phyloP scores from a whole-genome alignment of 2,888 invertebrate species.

The Oscheius sp. region DNA sequence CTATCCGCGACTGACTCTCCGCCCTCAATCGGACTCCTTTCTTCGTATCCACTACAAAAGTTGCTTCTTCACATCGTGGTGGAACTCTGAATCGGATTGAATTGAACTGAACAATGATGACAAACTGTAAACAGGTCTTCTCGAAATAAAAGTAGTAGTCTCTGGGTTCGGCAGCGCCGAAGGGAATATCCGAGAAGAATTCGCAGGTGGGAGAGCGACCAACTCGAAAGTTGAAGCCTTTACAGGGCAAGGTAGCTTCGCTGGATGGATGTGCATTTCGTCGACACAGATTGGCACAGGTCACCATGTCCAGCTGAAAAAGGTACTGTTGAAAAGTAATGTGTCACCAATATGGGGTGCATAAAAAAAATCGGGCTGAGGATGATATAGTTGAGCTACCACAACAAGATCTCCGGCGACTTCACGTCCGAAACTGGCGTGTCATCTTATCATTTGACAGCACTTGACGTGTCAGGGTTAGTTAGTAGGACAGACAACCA shows the following conservation, averaged over 20 bases:
- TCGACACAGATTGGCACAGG: constrained; percentile 53
- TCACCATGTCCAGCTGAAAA: constrained; percentile 52
- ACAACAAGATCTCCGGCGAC: too few species aligned
- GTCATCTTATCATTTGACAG: too few species aligned
- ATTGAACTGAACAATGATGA: not conserved
- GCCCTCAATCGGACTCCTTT: constrained; percentile 44
- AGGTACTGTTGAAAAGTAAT: not conserved
- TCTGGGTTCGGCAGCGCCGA: not conserved
- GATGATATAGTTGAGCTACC: not conserved
- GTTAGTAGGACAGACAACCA: too few species aligned
- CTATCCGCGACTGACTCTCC: constrained; percentile 8
- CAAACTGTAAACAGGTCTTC: constrained; percentile 45
- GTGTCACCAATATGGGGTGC: too few species aligned
- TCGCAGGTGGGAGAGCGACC: constrained; percentile 55
- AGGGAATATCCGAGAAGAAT: constrained; percentile 46
- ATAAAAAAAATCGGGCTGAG: too few species aligned
- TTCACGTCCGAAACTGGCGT: too few species aligned
- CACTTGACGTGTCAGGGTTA: too few species aligned
- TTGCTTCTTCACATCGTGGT: constrained; percentile 46
- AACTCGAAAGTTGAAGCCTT: constrained; percentile 59
- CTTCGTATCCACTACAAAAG: constrained; percentile 49
- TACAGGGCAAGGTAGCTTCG: constrained; percentile 53
- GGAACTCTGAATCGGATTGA: constrained; percentile 29
- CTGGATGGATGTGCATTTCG: constrained; percentile 52
- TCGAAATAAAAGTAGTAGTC: constrained; percentile 43